Percentiles rank a stretch among this genome's conserved stretches.
phyloP scores from a whole-genome alignment of 2,888 invertebrate genomes.

The Anticlea derivata region DNA sequence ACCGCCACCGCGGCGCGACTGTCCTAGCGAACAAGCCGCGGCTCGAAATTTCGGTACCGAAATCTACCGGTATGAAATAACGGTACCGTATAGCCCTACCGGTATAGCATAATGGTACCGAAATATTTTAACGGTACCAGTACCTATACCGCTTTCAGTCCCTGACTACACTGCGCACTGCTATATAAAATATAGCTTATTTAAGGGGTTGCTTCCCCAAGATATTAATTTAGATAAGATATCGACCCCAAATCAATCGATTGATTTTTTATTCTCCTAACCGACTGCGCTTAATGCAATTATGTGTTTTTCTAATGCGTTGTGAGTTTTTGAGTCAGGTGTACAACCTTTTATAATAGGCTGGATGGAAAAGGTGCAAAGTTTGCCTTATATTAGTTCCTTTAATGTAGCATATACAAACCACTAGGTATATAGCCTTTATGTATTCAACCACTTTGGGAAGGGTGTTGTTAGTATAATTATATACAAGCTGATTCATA shows the following conservation, averaged over 20 bases:
- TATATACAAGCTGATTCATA: too few species aligned
- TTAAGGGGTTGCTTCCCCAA: constrained; percentile 13
- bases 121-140: too few species aligned
- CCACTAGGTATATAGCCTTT: neutral
- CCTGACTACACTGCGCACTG: too few species aligned
- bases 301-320: constrained; percentile 54
- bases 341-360: constrained; percentile 18
- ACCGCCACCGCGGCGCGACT: too few species aligned
- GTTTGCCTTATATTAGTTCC: neutral
- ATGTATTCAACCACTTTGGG: neutral
- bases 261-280: constrained; percentile 50
- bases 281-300: constrained; percentile 51
- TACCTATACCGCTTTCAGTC: too few species aligned
- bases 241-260: constrained; percentile 66
- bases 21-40: too few species aligned
- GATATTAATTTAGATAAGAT: constrained; percentile 72
- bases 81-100: too few species aligned
- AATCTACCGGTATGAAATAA: too few species aligned
- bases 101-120: too few species aligned
- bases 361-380: constrained; percentile 23
- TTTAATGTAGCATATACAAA: constrained; percentile 9
- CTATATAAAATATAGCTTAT: too few species aligned
- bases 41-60: too few species aligned
- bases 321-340: constrained; percentile 40
- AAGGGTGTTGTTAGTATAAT: too few species aligned